A percentile compares a stretch with the other conserved stretches of the same genome.
phyloP scores from a whole-genome alignment of 2,797 vertebrate genomes.

The Sebastes taczanowskii region DNA sequence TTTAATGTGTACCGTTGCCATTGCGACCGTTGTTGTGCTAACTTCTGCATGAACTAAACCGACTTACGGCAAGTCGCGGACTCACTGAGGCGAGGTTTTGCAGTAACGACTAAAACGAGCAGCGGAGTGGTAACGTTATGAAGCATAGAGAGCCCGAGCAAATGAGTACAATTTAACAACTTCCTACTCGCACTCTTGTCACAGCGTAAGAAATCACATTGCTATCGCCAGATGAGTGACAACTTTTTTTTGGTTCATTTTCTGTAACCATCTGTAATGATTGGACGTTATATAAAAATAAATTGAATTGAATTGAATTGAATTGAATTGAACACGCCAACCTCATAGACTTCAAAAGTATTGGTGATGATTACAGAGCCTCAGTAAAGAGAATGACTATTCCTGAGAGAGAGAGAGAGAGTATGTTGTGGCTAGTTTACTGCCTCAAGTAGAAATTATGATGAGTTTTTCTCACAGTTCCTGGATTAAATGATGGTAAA shows the following conservation, averaged over 20 bases:
- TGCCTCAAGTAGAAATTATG: background rate
- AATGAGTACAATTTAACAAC: no score
- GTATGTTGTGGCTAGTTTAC: background rate
- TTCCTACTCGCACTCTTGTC: no score
- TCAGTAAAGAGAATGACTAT: background rate
- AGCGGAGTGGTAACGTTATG: no score
- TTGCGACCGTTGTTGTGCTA: accelerated
- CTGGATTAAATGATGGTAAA: background rate
- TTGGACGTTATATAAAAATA: accelerated
- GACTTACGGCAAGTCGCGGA: accelerated
- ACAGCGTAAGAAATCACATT: no score
- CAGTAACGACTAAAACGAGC: no score
- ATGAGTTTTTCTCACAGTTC: background rate
- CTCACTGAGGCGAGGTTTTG: no score
- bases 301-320: no score
- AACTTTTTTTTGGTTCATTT: accelerated
- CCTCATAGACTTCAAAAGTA: background rate
- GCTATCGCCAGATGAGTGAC: no score
- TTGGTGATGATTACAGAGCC: background rate
- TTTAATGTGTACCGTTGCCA: no score
- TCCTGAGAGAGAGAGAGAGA: background rate
- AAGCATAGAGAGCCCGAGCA: no score
- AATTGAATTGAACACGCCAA: background rate
- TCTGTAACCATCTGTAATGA: no score
- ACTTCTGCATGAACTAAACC: no score